These are phyloP conservation scores for Drosophila aldrichi DNA, from an alignment of 2,888 invertebrate genomes.

Conservation along the genomic window DNA sequence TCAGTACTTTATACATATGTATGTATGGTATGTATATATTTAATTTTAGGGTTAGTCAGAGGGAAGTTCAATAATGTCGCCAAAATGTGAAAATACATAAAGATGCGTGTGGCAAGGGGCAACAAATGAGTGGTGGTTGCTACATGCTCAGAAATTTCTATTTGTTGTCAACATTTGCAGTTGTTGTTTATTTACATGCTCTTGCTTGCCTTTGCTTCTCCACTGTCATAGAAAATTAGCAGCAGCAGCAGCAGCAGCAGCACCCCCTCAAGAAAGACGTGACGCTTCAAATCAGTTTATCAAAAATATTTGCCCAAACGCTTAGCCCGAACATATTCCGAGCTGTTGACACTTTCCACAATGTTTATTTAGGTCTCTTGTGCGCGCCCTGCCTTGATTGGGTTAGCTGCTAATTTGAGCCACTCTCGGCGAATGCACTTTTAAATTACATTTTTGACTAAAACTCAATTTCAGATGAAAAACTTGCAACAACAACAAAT, in stretches of 20 bases:
- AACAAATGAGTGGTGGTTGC: conserved; percentile 61
- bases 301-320: conserved; percentile 75
- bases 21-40: conserved; percentile 19
- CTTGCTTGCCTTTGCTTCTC: conserved; percentile 16
- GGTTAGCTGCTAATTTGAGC: conserved; percentile 43
- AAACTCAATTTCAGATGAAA: conserved; percentile 32
- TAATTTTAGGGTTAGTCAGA: conserved; percentile 44
- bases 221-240: conserved; percentile 67
- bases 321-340: conserved; percentile 60
- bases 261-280: conserved; percentile 10
- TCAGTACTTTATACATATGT: conserved; percentile 32
- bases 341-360: conserved; percentile 65
- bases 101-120: conserved; percentile 5
- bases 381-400: conserved; percentile 1
- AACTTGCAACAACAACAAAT: not conserved
- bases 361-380: conserved; percentile 66
- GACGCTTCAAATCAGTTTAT: conserved; percentile 68
- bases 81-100: conserved; percentile 50
- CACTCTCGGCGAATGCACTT: conserved; percentile 30
- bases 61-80: conserved; percentile 41
- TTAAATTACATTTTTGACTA: conserved; percentile 15
- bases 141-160: conserved; percentile 32
- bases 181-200: conserved; percentile 62
- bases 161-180: conserved; percentile 65
- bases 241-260: conserved; percentile 25